A percentile compares a stretch with the other conserved stretches of the same genome.
phyloP scores from a whole-genome alignment of 2,888 invertebrate species.

The Oligia latruncula region DNA sequence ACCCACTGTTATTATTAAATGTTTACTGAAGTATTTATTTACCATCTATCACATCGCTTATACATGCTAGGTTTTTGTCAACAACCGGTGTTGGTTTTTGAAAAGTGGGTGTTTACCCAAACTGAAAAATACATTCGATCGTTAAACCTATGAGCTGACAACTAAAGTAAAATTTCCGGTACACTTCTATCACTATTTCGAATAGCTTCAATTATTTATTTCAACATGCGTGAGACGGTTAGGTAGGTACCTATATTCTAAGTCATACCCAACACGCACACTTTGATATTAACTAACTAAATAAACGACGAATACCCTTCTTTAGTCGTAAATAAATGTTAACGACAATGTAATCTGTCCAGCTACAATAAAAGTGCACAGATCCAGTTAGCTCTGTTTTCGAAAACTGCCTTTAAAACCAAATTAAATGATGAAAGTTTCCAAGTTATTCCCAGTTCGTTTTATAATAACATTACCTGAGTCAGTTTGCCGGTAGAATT shows the following conservation, averaged over 20 bases:
- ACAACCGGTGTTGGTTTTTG: neutral
- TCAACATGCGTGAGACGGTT: neutral
- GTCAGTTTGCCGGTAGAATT: constrained; percentile 79
- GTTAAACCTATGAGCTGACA: neutral
- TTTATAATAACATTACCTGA: constrained; percentile 81
- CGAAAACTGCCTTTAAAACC: constrained; percentile 75
- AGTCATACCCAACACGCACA: neutral
- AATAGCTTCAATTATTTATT: neutral
- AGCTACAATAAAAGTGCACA: constrained; percentile 52
- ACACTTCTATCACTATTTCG: neutral
- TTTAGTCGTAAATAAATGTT: neutral
- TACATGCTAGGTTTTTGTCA: neutral
- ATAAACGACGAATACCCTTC: neutral
- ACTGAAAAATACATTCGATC: neutral
- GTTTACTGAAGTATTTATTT: neutral
- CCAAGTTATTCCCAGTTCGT: constrained; percentile 79
- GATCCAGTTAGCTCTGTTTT: constrained; percentile 65
- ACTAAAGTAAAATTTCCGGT: neutral
- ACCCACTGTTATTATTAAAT: neutral
- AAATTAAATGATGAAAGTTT: constrained; percentile 82
- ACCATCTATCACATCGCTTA: neutral
- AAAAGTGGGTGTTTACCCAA: neutral
- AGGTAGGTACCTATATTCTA: neutral
- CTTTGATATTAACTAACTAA: neutral
- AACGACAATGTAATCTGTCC: constrained; percentile 36